Conservation (phyloP, 1,140 invertebrate genomes). For the Macrotrachela quadricornifera region DNA sequence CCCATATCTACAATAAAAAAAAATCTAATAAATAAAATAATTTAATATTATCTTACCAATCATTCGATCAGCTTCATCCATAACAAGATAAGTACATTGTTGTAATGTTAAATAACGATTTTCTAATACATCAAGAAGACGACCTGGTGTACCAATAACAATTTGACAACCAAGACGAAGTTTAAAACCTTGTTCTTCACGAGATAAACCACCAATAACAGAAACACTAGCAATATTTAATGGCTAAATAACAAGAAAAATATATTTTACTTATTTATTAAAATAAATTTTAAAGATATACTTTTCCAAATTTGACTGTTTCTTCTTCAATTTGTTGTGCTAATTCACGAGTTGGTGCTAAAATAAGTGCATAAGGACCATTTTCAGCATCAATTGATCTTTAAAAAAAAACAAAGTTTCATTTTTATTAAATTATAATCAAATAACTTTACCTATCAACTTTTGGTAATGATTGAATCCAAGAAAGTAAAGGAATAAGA, state of each 20-base stretch:
- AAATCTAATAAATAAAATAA: too few species aligned
- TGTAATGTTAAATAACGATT: slow-evolving; percentile 88
- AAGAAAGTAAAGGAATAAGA: slow-evolving; percentile 80
- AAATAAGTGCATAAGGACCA: slow-evolving; percentile 96
- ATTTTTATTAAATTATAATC: not conserved
- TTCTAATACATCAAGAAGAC: slow-evolving; percentile 93
- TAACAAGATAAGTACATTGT: slow-evolving; percentile 54
- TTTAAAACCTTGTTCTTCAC: slow-evolving; percentile 94
- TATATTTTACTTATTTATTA: too few species aligned
- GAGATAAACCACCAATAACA: slow-evolving; percentile 83
- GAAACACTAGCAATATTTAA: slow-evolving; percentile 86
- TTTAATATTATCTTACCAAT: slow-evolving; percentile 33
- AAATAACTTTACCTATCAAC: slow-evolving; percentile 42
- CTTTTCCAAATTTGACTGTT: slow-evolving; percentile 84
- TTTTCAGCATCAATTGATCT: slow-evolving; percentile 53
- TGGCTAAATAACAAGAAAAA: too few species aligned
- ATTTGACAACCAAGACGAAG: slow-evolving; percentile 92
- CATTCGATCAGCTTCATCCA: slow-evolving; percentile 78
- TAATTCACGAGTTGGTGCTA: slow-evolving; percentile 92
- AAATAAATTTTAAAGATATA: slow-evolving; percentile 15
- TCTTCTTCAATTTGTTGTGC: slow-evolving; percentile 99
- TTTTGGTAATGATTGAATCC: slow-evolving; percentile 94
- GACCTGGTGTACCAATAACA: slow-evolving; percentile 97
- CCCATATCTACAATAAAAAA: slow-evolving; percentile 54
- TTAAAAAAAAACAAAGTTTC: not conserved